Conservation (phyloP, 2,797 vertebrate genomes). For the Eurystomus glaucurus region DNA sequence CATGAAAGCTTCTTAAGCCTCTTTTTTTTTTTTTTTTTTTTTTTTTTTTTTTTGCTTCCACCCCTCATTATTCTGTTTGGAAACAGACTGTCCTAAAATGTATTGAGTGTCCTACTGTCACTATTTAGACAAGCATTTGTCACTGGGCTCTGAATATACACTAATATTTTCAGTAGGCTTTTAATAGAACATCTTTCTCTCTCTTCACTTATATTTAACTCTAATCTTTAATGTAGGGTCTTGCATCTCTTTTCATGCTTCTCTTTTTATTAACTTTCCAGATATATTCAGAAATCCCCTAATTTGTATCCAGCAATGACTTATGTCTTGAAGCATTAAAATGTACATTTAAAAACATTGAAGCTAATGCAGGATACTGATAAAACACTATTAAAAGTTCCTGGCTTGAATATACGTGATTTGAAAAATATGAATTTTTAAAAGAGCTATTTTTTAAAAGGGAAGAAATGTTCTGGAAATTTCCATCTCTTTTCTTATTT, state of each 20-base stretch:
- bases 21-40: neutral
- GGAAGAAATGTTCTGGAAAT: neutral
- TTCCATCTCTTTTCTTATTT: neutral
- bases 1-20: neutral
- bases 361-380: slow-evolving; percentile 11
- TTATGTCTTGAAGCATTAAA: slow-evolving; percentile 61
- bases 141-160: neutral
- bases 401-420: neutral
- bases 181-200: slow-evolving; percentile 25
- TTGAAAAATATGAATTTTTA: slow-evolving; percentile 5
- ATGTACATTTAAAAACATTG: slow-evolving; percentile 40
- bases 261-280: slow-evolving; percentile 43
- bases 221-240: slow-evolving; percentile 44
- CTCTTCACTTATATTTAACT: slow-evolving; percentile 12
- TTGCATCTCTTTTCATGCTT: slow-evolving; percentile 46
- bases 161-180: slow-evolving; percentile 49
- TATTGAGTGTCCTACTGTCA: slow-evolving; percentile 23
- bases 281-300: slow-evolving; percentile 49
- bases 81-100: slow-evolving; percentile 37
- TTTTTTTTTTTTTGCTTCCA: neutral
- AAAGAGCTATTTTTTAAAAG: slow-evolving; percentile 7
- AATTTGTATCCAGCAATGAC: slow-evolving; percentile 41
- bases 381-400: slow-evolving; percentile 38
- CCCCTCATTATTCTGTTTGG: slow-evolving; percentile 39
- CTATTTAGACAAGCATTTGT: slow-evolving; percentile 43